These are phyloP conservation scores for Phallusia fumigata DNA, from an alignment of 23 tunicate genomes.

Conservation along the genomic window DNA sequence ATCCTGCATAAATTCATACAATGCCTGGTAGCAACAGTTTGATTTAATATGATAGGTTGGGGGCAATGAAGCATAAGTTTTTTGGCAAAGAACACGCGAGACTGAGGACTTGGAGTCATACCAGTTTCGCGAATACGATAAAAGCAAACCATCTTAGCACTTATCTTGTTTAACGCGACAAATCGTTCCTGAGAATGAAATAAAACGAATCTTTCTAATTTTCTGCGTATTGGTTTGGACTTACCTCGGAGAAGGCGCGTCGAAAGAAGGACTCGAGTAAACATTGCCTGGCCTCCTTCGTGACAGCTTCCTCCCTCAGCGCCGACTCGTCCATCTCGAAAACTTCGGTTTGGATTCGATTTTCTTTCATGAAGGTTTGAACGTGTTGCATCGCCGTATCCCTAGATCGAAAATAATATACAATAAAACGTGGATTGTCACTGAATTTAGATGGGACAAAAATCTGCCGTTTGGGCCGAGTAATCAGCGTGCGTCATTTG, in stretches of 20 bases:
- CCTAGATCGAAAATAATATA: background rate
- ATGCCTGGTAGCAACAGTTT: too few species aligned
- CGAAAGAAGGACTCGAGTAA: slow-evolving; percentile 70
- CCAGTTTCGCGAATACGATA: too few species aligned
- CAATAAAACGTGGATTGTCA: too few species aligned
- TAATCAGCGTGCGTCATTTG: too few species aligned
- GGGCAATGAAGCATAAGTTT: too few species aligned
- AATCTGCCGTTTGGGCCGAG: too few species aligned
- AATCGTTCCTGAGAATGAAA: background rate
- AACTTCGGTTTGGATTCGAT: slow-evolving; percentile 30
- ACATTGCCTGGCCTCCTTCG: slow-evolving; percentile 73
- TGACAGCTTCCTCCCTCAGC: slow-evolving; percentile 58
- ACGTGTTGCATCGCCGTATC: slow-evolving; percentile 26
- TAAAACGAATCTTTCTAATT: background rate
- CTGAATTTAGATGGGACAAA: too few species aligned
- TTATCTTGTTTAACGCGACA: background rate
- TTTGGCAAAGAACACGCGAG: too few species aligned
- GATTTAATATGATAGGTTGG: too few species aligned
- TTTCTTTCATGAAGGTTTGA: slow-evolving; percentile 42
- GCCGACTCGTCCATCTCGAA: slow-evolving; percentile 70
- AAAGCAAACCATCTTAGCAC: background rate
- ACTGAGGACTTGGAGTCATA: too few species aligned
- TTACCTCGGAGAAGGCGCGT: slow-evolving; percentile 67
- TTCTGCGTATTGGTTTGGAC: background rate
- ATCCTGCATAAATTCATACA: too few species aligned